phyloP scores from a whole-genome alignment of 2,113 vertebrate species.

The Cottus gobio region DNA sequence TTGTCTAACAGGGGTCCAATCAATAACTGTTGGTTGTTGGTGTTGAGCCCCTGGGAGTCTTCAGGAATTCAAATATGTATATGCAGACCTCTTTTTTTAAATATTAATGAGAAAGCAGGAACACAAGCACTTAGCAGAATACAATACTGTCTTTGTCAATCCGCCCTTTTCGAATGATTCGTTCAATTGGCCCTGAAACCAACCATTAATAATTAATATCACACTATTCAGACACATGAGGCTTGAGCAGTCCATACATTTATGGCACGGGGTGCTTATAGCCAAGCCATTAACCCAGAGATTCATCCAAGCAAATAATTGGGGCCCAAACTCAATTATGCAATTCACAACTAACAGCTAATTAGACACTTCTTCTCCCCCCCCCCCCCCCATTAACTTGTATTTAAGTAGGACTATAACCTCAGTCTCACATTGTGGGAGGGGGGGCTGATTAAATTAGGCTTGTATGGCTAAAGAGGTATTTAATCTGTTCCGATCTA shows the following conservation, averaged over 20 bases:
- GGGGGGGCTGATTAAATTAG: constrained; percentile 5
- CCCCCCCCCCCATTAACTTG: constrained; percentile 47
- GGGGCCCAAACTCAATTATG: constrained; percentile 52
- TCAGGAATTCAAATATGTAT: background rate
- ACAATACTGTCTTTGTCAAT: background rate
- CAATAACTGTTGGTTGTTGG: background rate
- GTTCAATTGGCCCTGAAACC: constrained; percentile 12
- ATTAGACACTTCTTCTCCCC: constrained; percentile 44
- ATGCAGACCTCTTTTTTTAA: background rate
- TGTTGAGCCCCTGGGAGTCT: background rate
- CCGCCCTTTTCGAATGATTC: background rate
- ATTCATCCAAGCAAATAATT: constrained; percentile 59
- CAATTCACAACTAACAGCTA: constrained; percentile 35
- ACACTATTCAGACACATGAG: background rate
- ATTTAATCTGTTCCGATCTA: constrained; percentile 4
- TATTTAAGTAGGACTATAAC: constrained; percentile 18
- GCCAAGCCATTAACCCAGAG: constrained; percentile 1
- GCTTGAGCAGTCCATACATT: background rate
- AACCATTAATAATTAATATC: constrained; percentile 15
- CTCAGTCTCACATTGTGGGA: background rate
- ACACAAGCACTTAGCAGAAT: background rate
- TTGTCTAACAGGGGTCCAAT: background rate
- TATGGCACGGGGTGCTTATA: background rate
- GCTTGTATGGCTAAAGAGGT: background rate
- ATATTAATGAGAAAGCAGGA: background rate